Evolutionary conservation across 2,888 invertebrate genomes (phyloP).

Genomic region (Tenthredo mesomela): DNA sequence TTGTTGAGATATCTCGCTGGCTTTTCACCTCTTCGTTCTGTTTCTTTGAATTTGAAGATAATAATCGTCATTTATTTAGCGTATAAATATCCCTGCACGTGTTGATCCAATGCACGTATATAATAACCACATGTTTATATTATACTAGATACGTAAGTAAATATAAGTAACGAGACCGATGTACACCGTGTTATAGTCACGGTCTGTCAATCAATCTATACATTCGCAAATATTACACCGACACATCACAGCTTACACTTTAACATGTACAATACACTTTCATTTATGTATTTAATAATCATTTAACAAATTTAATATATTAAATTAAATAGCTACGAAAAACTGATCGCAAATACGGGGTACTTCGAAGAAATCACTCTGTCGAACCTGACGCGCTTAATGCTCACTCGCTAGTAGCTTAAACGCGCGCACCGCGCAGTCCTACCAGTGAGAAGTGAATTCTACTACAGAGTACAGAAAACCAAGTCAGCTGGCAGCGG

Average conservation of each 20-base stretch:
- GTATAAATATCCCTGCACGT: not conserved
- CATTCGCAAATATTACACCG: not conserved
- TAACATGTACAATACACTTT: not conserved
- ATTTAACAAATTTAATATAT: not conserved
- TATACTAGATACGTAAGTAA: not conserved
- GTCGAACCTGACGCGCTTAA: conserved; percentile 32
- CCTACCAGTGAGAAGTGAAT: conserved; percentile 19
- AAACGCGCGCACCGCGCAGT: conserved; percentile 11
- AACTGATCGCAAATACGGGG: not conserved
- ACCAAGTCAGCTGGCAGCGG: conserved; percentile 50
- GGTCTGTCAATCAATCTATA: not conserved
- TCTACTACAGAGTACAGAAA: conserved; percentile 33
- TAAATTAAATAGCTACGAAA: not conserved
- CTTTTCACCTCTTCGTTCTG: not conserved
- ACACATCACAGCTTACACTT: not conserved
- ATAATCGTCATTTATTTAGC: not conserved
- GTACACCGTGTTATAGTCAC: not conserved
- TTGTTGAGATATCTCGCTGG: not conserved
- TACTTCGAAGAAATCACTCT: not conserved
- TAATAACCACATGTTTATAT: not conserved
- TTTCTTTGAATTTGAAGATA: not conserved
- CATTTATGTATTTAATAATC: not conserved
- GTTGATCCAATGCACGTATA: not conserved
- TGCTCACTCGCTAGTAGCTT: conserved; percentile 26
- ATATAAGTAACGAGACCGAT: not conserved